These are phyloP conservation scores for Vollenhovia emeryi DNA, from an alignment of 1,140 invertebrate species.

Conservation along the genomic window DNA sequence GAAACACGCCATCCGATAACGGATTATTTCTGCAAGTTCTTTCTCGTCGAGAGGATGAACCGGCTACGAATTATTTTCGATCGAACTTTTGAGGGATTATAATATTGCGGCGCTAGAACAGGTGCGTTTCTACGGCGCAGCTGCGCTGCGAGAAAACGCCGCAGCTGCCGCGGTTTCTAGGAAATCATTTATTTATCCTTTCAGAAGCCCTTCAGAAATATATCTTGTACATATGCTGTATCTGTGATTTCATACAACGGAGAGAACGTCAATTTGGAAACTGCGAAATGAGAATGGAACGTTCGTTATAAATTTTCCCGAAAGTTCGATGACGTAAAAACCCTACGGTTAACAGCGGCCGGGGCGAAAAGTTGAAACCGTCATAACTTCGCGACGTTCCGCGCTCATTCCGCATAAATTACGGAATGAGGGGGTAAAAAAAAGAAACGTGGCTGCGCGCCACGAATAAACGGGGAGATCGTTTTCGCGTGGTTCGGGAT, in stretches of 20 bases:
- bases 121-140: neutral
- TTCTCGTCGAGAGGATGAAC: neutral
- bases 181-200: neutral
- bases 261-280: neutral
- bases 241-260: neutral
- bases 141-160: neutral
- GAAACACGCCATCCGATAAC: neutral
- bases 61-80: neutral
- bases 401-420: neutral
- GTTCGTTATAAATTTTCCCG: neutral
- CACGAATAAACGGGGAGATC: neutral
- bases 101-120: neutral
- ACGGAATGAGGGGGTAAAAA: neutral
- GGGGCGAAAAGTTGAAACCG: neutral
- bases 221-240: neutral
- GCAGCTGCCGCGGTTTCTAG: neutral
- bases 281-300: neutral
- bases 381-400: neutral
- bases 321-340: neutral
- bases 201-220: neutral
- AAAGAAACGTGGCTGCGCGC: neutral
- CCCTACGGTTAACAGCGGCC: neutral
- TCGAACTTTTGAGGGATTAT: neutral
- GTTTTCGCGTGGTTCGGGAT: neutral
- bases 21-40: neutral